A percentile compares a stretch with the other conserved stretches of the same genome.
Conservation (phyloP, 2,113 vertebrate species). For the Hyla sarda region DNA sequence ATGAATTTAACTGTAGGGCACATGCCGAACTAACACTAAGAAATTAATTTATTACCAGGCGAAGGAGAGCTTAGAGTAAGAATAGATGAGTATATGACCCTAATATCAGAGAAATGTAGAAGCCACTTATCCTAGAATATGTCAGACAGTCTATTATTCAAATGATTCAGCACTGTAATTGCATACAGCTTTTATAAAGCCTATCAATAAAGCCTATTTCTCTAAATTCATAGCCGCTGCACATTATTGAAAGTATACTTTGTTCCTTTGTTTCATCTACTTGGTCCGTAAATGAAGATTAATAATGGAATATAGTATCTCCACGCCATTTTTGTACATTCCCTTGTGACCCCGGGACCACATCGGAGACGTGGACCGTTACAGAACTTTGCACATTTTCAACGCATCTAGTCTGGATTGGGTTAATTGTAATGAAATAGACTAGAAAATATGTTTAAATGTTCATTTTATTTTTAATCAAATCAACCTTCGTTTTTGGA, state of each 20-base stretch:
- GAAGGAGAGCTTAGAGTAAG: conserved; percentile 80
- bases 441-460: conserved; percentile 57
- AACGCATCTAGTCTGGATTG: conserved; percentile 14
- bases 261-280: conserved; percentile 56
- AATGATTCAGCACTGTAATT: conserved; percentile 81
- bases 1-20: conserved; percentile 67
- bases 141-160: conserved; percentile 81
- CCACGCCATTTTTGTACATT: conserved; percentile 29
- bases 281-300: conserved; percentile 56
- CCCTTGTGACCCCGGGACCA: conserved; percentile 26
- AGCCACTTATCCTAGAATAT: conserved; percentile 71
- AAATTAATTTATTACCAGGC: conserved; percentile 83
- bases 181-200: conserved; percentile 83
- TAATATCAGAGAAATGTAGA: conserved; percentile 71
- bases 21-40: conserved; percentile 71
- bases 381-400: conserved; percentile 20
- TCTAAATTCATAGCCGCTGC: conserved; percentile 64
- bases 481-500: conserved; percentile 48
- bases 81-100: conserved; percentile 83
- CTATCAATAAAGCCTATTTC: conserved; percentile 67
- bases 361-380: neutral
- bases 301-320: conserved; percentile 48
- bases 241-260: conserved; percentile 63
- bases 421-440: conserved; percentile 53
- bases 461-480: conserved; percentile 43